Percentiles rank a stretch among this genome's conserved stretches.
Evolutionary conservation across 1,140 invertebrate species (phyloP).

Genomic region (Papilio glaucus): DNA sequence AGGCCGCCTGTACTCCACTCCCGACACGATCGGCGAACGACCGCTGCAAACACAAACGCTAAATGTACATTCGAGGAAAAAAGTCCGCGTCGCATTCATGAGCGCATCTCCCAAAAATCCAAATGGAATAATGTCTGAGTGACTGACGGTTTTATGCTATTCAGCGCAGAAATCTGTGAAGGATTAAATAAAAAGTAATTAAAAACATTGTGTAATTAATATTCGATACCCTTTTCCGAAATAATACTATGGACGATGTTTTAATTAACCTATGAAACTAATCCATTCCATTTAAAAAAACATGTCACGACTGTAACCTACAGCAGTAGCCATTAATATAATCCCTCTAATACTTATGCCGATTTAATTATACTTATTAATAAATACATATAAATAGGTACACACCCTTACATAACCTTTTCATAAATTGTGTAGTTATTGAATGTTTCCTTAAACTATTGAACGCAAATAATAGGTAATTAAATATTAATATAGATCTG

Average conservation of each 20-base stretch:
- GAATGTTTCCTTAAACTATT: too few relatives aligned
- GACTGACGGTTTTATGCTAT: neutral
- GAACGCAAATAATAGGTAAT: too few relatives aligned
- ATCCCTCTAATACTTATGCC: too few relatives aligned
- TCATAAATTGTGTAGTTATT: too few relatives aligned
- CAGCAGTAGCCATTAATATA: too few relatives aligned
- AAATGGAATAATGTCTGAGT: neutral
- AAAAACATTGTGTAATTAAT: neutral
- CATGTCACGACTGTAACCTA: too few relatives aligned
- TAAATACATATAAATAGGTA: too few relatives aligned
- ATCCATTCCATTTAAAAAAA: neutral
- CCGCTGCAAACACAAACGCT: slow-evolving; percentile 57
- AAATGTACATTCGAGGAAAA: slow-evolving; percentile 15
- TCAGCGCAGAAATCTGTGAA: neutral
- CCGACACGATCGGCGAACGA: slow-evolving; percentile 68
- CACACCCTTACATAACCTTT: too few relatives aligned
- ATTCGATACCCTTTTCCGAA: neutral
- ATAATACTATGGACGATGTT: neutral
- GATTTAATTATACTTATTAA: too few relatives aligned
- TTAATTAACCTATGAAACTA: neutral
- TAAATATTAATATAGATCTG: too few relatives aligned
- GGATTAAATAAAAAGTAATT: neutral
- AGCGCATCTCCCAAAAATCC: slow-evolving; percentile 4
- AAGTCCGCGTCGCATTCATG: neutral
- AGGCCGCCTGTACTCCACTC: slow-evolving; percentile 69